Evolutionary conservation across 2,113 vertebrate species (phyloP), one percentile per base, ranked within the genome.

Genomic region (Thunnus maccoyii): DNA sequence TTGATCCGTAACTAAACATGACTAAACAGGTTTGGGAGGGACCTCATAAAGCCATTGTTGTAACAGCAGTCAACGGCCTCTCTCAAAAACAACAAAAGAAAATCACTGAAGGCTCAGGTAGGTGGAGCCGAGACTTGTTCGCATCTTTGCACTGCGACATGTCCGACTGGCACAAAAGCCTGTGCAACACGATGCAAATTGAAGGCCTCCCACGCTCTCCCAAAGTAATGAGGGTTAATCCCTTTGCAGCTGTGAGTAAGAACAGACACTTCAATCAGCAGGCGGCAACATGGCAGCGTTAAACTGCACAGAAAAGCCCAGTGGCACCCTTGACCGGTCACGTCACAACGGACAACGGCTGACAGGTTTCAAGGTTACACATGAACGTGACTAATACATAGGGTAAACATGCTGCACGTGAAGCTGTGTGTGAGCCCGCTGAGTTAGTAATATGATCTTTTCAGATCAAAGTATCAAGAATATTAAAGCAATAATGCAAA

Each of bases 161-260:
- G 6, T 58, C 54, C 63, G 56, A 57, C 72, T 44, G 46, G 25
- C 20, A 68, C 46, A n/a, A 14, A 50, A 8, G 17, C 20, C 11
- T 16, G 51, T 79, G 80, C 73, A 88, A 83, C 56, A 27, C 8
- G 52, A 84, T 72, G 70, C 62, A 30, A 57, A 75, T 41, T 6
- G 11, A 63, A 65, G 55, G 67, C 58, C 76, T 61, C 82, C 17
- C 61, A 71, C 18, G 27, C 51, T 69, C 61, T 55, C 25, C 44
- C 15, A 14, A 16, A 13, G 32, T 64, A 80, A 86, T 69, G 54
- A 83, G 66, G 44, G 20, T 72, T 79, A 87, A 88, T 82, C 73
- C 50, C 63, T 73, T 61, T 58, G 56, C 44, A 76, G 68, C 70
- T 73, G 62, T 60, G 69, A 27, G 17, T 47, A 86, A 89, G 83